Percentiles rank a stretch among this genome's conserved stretches.
phyloP scores from a whole-genome alignment of 2,888 invertebrate species.

The Troilus luridus region DNA sequence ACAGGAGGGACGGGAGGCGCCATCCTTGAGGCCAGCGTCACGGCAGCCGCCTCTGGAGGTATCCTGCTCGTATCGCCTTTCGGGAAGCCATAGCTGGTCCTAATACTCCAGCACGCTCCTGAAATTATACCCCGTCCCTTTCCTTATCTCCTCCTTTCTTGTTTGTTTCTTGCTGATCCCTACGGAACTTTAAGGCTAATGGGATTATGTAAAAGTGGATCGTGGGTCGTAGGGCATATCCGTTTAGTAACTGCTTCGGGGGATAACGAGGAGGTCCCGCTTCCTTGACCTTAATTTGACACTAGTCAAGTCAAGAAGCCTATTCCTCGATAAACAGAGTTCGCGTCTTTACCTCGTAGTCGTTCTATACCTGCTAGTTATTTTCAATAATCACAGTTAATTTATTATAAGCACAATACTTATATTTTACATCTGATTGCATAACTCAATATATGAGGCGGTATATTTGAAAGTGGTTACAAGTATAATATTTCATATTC shows the following conservation, averaged over 20 bases:
- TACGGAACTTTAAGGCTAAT: background rate
- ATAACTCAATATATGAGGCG: too few species aligned
- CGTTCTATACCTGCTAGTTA: too few species aligned
- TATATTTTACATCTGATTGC: too few species aligned
- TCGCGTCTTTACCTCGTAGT: too few species aligned
- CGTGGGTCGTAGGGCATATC: background rate
- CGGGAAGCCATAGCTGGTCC: background rate
- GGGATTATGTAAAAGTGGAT: slow-evolving; percentile 5
- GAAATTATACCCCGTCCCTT: slow-evolving; percentile 24
- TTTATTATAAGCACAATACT: too few species aligned
- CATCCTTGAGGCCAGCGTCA: background rate
- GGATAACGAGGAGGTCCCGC: background rate
- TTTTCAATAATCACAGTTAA: too few species aligned
- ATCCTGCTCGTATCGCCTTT: slow-evolving; percentile 6
- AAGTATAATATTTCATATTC: too few species aligned
- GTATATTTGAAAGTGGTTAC: too few species aligned
- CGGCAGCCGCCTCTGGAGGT: background rate
- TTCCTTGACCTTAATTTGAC: background rate
- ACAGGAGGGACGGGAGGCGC: background rate
- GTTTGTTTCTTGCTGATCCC: slow-evolving; percentile 38
- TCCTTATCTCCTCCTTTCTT: slow-evolving; percentile 21
- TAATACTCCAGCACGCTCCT: slow-evolving; percentile 16
- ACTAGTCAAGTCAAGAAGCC: too few species aligned
- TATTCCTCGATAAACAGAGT: too few species aligned
- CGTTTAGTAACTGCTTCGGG: background rate